Percentiles rank a stretch among this genome's conserved stretches.
Conservation (phyloP, 2,797 vertebrate genomes). For the Vespertilio murinus region DNA sequence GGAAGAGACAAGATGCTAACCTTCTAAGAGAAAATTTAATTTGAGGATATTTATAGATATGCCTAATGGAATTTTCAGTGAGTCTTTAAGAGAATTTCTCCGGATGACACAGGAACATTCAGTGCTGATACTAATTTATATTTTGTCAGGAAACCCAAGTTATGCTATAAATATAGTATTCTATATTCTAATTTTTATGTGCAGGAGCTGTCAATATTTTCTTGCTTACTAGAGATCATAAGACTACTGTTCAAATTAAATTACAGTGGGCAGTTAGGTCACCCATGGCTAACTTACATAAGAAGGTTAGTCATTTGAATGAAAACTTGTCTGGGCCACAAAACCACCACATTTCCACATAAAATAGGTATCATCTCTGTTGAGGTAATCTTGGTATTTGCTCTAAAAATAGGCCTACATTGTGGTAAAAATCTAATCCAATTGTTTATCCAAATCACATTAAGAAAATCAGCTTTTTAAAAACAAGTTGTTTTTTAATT, state of each 20-base stretch:
- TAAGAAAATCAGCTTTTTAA: constrained; percentile 25
- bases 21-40: constrained; percentile 67
- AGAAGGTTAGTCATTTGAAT: constrained; percentile 56
- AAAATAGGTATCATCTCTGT: constrained; percentile 43
- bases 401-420: constrained; percentile 41
- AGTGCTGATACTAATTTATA: neutral
- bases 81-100: constrained; percentile 25
- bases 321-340: constrained; percentile 58
- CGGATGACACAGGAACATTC: constrained; percentile 1
- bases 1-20: constrained; percentile 59
- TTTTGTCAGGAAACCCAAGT: neutral
- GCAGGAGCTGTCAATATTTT: constrained; percentile 45
- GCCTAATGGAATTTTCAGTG: constrained; percentile 61
- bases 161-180: neutral
- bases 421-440: constrained; percentile 48
- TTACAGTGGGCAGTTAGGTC: constrained; percentile 40
- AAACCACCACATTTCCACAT: constrained; percentile 52
- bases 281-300: neutral
- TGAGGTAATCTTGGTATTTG: constrained; percentile 51
- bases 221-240: constrained; percentile 58
- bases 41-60: constrained; percentile 69
- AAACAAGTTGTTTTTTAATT: no score
- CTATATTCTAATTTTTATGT: constrained; percentile 68
- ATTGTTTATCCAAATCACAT: constrained; percentile 42
- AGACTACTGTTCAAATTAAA: constrained; percentile 64